Evolutionary conservation across 2,113 vertebrate genomes (phyloP), one percentile per base, ranked within the genome.

Genomic region (Semnopithecus entellus): DNA sequence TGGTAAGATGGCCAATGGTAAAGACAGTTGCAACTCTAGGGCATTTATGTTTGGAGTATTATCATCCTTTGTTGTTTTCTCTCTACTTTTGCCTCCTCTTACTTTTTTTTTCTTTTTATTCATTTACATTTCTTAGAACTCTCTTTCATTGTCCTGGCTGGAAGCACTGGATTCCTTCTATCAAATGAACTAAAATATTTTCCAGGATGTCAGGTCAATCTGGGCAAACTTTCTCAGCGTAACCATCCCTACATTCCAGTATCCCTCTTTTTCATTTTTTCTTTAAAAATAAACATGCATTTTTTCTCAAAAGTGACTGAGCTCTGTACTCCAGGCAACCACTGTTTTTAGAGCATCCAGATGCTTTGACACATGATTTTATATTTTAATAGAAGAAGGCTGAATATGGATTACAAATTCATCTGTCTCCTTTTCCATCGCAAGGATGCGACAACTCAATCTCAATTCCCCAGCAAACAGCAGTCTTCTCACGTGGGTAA

Each of bases 251-350:
- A 48, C 0, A 18, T 14, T 35, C 66, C 45, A 85, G 84, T 23
- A 81, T 45, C 22, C 35, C 43, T 66, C 55, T 92, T 95, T 64
- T 85, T 84, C 8, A 91, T 70, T 72, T 93, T 96, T 91, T 16
- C 61, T 87, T 90, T 90, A 68, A 94, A 91, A 95, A 79, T 79
- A 89, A 89, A 66, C 32, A 38, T 70, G 6, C 3, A 22, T 81
- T 93, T 68, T 72, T n/a, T n/a, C 40, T 45, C 22, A 80, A 92
- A 86, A 97, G n/a, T 13, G n/a, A 81, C 25, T 20, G 75, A 76
- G 30, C 2, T 48, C 43, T 18, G 38, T 4, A 52, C 23, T 76
- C 27, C 73, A 48, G 45, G 8, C 38, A 93, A 8, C 25, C 22
- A 76, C 48, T 73, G 40, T 27, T 85, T 80, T 61, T 66, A 85